phyloP scores from a whole-genome alignment of 2,113 vertebrate species.

The Gila orcuttii region DNA sequence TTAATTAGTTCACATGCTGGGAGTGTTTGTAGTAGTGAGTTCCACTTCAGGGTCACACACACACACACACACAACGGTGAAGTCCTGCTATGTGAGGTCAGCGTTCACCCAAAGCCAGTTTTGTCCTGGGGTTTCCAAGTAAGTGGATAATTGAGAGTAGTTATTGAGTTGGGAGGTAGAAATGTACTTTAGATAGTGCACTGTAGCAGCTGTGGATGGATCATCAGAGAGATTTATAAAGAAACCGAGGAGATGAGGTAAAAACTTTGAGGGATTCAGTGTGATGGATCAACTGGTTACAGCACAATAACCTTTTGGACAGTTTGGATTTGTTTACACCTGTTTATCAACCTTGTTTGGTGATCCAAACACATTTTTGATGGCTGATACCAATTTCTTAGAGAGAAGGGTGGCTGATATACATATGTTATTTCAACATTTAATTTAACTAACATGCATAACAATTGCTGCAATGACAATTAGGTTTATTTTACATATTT shows the following conservation, averaged over 20 bases:
- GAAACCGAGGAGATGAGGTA: conserved; percentile 14
- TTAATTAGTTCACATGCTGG: conserved; percentile 75
- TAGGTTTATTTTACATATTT: not conserved
- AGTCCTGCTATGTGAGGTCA: conserved; percentile 49
- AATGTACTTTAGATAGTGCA: conserved; percentile 37
- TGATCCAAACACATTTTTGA: not conserved
- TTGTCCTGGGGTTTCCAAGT: conserved; percentile 34
- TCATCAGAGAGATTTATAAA: conserved; percentile 44
- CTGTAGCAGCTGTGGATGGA: conserved; percentile 38
- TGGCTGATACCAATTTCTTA: not conserved
- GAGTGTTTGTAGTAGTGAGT: conserved; percentile 67
- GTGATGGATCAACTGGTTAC: not conserved
- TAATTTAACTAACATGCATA: not conserved
- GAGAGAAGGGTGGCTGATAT: not conserved
- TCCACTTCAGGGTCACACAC: conserved; percentile 41
- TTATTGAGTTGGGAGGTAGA: conserved; percentile 45
- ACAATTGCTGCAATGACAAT: not conserved
- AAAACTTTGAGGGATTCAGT: conserved; percentile 21
- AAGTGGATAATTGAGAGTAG: conserved; percentile 56
- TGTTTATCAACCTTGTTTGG: not conserved
- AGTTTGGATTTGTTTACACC: not conserved
- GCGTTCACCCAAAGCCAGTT: conserved; percentile 35
- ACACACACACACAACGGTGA: conserved; percentile 42
- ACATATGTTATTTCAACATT: not conserved
- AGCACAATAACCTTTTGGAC: not conserved